A percentile compares a stretch with the other conserved stretches of the same genome.
Conservation (phyloP, 2,797 vertebrate genomes). For the Acipenser ruthenus region DNA sequence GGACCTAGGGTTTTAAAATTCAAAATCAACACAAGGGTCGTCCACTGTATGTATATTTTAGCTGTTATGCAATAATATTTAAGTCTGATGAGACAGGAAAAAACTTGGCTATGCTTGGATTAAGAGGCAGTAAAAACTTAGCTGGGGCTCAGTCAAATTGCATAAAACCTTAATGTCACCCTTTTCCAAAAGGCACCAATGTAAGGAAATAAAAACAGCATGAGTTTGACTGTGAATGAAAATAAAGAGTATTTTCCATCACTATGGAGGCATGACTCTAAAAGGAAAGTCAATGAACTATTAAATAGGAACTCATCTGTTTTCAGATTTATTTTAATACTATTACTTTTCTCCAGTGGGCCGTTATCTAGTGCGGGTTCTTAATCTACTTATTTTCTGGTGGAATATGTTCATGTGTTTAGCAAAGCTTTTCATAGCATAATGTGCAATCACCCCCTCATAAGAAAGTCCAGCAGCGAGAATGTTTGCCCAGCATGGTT, state of each 20-base stretch:
- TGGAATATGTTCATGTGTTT: slow-evolving; percentile 44
- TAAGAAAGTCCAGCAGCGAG: slow-evolving; percentile 46
- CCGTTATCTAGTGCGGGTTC: slow-evolving; percentile 38
- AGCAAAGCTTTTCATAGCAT: slow-evolving; percentile 53
- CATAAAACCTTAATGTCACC: neutral
- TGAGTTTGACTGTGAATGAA: slow-evolving; percentile 50
- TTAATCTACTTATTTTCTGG: slow-evolving; percentile 10
- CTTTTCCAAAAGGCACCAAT: slow-evolving; percentile 32
- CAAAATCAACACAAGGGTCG: too few species aligned
- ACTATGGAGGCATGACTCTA: slow-evolving; percentile 49
- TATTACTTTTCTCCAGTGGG: slow-evolving; percentile 56
- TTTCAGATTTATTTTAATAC: slow-evolving; percentile 73
- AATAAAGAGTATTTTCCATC: slow-evolving; percentile 45
- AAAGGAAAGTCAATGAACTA: slow-evolving; percentile 75
- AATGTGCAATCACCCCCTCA: slow-evolving; percentile 49
- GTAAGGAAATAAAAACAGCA: slow-evolving; percentile 48
- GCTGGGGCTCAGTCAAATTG: too few species aligned
- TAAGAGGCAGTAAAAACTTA: too few species aligned
- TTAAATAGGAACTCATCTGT: slow-evolving; percentile 83
- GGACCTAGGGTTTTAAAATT: too few species aligned
- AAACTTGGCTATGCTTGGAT: too few species aligned
- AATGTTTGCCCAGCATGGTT: slow-evolving; percentile 50
- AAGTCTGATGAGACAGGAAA: too few species aligned
- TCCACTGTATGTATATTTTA: too few species aligned
- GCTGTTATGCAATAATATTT: too few species aligned